Evolutionary conservation across 2,113 vertebrate species (phyloP).

Genomic region (Nycticebus coucang): DNA sequence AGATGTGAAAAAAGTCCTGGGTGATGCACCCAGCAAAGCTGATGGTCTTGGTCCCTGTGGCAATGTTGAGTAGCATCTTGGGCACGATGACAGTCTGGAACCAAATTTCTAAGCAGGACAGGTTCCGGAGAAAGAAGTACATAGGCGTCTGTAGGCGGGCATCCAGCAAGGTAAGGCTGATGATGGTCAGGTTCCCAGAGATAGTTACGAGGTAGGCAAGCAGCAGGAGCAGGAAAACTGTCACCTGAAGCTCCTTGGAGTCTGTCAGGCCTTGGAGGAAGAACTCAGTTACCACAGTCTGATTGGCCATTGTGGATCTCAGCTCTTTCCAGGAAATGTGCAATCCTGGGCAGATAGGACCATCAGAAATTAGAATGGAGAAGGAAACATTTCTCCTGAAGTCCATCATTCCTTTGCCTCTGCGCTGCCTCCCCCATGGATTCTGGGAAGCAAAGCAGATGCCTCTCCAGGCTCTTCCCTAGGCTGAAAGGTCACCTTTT

Average conservation of each 20-base stretch:
- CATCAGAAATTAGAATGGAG: neutral
- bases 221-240: conserved; percentile 60
- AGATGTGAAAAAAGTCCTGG: conserved; percentile 55
- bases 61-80: conserved; percentile 46
- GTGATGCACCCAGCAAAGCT: conserved; percentile 37
- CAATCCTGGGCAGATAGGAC: neutral
- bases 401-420: neutral
- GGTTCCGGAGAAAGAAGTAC: conserved; percentile 60
- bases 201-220: conserved; percentile 41
- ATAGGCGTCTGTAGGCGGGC: conserved; percentile 9
- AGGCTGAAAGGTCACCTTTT: neutral
- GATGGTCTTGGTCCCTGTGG: conserved; percentile 10
- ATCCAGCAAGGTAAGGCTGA: conserved; percentile 24
- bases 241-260: neutral
- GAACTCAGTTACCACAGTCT: conserved; percentile 55
- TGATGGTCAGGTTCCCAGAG: conserved; percentile 45
- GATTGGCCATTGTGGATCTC: neutral
- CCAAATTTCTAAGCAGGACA: conserved; percentile 65
- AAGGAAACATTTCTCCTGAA: neutral
- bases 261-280: conserved; percentile 61
- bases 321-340: neutral
- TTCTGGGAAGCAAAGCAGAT: neutral
- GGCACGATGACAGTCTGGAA: conserved; percentile 58
- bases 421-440: neutral
- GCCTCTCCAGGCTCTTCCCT: neutral